Conservation (phyloP, 37 sponge, comb jelly and placozoan genomes). For the Spongilla lacustris region DNA sequence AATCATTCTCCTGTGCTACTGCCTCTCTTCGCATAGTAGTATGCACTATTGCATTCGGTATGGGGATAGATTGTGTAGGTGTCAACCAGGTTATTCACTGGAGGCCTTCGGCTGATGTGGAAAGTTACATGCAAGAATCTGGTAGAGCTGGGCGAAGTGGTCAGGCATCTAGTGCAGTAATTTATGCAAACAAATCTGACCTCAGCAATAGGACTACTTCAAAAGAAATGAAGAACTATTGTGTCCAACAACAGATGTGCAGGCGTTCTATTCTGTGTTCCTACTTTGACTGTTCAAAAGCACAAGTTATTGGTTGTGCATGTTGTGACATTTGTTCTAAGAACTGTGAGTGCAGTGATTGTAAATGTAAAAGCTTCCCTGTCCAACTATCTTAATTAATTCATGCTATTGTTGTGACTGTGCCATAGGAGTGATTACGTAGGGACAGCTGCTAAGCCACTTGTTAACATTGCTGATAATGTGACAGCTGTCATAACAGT, state of each 20-base stretch:
- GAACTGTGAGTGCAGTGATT: background rate
- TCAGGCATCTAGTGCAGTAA: background rate
- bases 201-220: background rate
- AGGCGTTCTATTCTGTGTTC: background rate
- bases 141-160: slow-evolving; percentile 17
- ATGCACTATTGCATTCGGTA: slow-evolving; percentile 20
- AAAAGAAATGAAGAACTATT: background rate
- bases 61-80: slow-evolving; percentile 23
- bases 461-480: background rate
- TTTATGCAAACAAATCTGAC: background rate
- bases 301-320: background rate
- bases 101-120: slow-evolving; percentile 2
- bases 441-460: background rate
- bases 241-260: background rate
- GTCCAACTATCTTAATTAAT: background rate
- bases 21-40: background rate
- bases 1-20: background rate
- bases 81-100: slow-evolving; percentile 9
- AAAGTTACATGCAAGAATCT: slow-evolving; percentile 13
- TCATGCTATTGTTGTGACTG: background rate
- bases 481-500: too few species aligned
- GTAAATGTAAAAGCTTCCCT: background rate
- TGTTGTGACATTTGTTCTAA: slow-evolving; percentile 13
- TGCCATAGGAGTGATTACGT: background rate
- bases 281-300: background rate